Percentiles rank a stretch among this genome's conserved stretches.
phyloP scores from a whole-genome alignment of 2,888 invertebrate species.

The Drosophila mercatorum region DNA sequence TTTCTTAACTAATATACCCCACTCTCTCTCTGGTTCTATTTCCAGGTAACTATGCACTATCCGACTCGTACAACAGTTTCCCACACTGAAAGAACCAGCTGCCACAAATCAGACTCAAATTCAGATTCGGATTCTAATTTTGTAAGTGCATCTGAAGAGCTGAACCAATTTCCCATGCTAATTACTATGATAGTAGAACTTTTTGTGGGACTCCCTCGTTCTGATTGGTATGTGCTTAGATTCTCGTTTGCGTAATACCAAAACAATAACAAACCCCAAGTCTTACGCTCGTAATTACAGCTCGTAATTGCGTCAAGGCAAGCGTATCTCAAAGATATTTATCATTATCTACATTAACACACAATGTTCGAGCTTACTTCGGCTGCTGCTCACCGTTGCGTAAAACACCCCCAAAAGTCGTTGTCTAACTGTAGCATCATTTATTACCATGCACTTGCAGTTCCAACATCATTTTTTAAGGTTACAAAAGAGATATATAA shows the following conservation, averaged over 20 bases:
- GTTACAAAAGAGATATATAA: neutral
- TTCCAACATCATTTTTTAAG: neutral
- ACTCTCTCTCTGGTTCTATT: constrained; percentile 13
- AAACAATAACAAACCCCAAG: constrained; percentile 13
- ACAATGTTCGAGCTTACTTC: constrained; percentile 25
- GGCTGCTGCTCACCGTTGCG: constrained; percentile 55
- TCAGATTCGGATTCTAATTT: constrained; percentile 12
- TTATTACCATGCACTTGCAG: constrained; percentile 30
- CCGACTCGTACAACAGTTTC: constrained; percentile 16
- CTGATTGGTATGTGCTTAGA: constrained; percentile 42
- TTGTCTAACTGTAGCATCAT: constrained; percentile 21
- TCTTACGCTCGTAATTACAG: constrained; percentile 27
- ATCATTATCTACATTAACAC: constrained; percentile 35
- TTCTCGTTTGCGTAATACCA: constrained; percentile 23
- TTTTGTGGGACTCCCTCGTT: neutral
- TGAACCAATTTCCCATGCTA: constrained; percentile 27
- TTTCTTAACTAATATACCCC: constrained; percentile 11
- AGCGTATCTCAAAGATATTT: constrained; percentile 68
- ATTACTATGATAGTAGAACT: constrained; percentile 34
- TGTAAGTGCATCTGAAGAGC: constrained; percentile 49
- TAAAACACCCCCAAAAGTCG: constrained; percentile 34
- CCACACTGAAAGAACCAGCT: constrained; percentile 22
- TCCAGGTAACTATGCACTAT: constrained; percentile 62
- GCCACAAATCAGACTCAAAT: neutral
- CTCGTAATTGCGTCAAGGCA: constrained; percentile 62